phyloP scores from a whole-genome alignment of 2,113 vertebrate genomes.

The Chiloscyllium plagiosum region DNA sequence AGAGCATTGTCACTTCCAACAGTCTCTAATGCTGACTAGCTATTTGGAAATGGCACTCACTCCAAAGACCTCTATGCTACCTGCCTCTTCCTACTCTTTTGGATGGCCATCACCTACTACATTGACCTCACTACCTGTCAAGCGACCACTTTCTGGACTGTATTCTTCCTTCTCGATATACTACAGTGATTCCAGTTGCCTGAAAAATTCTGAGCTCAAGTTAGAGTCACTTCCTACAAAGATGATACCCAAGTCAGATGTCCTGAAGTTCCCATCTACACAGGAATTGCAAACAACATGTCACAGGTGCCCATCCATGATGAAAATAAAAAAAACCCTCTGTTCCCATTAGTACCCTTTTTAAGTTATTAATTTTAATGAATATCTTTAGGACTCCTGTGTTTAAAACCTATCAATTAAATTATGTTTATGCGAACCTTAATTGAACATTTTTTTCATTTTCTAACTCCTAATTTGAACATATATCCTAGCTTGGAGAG shows the following conservation, averaged over 20 bases:
- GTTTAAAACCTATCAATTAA: no score
- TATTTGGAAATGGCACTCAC: no score
- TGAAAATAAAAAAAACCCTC: neutral
- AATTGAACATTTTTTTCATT: no score
- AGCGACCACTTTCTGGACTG: neutral
- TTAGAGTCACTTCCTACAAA: neutral
- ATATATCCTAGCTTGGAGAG: no score
- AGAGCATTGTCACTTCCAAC: no score
- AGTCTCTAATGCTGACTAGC: no score
- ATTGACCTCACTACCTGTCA: neutral
- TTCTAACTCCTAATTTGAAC: no score
- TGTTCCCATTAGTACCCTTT: neutral
- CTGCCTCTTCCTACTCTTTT: no score
- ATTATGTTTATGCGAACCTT: no score
- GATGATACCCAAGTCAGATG: neutral
- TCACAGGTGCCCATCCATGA: neutral
- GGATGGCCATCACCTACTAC: neutral
- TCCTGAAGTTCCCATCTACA: neutral
- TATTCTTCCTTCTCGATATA: neutral
- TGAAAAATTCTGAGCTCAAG: neutral
- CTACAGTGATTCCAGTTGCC: neutral
- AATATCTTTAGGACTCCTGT: no score
- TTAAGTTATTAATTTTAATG: no score
- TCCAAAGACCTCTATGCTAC: no score
- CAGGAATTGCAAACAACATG: neutral